Conservation (phyloP, 1,140 invertebrate species). For the Calliopsis andreniformis region DNA sequence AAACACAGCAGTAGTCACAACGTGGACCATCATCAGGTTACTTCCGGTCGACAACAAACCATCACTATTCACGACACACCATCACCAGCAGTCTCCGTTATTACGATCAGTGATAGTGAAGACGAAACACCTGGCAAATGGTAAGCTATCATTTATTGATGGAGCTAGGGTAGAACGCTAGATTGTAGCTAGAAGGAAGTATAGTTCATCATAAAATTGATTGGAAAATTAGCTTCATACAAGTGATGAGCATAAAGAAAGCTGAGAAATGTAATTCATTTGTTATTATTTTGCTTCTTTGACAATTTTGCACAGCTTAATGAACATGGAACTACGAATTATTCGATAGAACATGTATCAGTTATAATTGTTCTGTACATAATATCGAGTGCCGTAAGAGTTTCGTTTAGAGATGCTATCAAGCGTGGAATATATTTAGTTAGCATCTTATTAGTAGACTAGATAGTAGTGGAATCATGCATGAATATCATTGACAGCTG, state of each 20-base stretch:
- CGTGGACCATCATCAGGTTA: constrained; percentile 81
- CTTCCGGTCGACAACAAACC: constrained; percentile 84
- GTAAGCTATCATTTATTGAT: constrained; percentile 60
- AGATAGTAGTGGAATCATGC: constrained; percentile 73
- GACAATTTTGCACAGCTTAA: not conserved
- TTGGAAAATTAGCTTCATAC: not conserved
- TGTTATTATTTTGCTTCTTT: constrained; percentile 14
- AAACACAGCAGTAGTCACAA: constrained; percentile 73
- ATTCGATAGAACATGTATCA: not conserved
- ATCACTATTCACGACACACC: constrained; percentile 96
- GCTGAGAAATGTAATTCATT: not conserved
- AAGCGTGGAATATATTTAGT: constrained; percentile 20
- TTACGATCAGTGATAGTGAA: constrained; percentile 98
- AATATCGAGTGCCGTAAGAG: not conserved
- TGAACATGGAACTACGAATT: not conserved
- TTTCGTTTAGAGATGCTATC: not conserved
- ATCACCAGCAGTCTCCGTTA: constrained; percentile 96
- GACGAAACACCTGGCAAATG: constrained; percentile 87
- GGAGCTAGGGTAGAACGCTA: not conserved
- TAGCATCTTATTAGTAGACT: constrained; percentile 55
- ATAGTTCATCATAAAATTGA: not conserved
- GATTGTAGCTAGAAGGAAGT: constrained; percentile 22
- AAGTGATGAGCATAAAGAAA: not conserved
- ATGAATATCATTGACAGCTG: constrained; percentile 79
- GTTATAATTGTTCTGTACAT: not conserved